Evolutionary conservation across 2,888 invertebrate species (phyloP).

Genomic region (Heliconius sara): DNA sequence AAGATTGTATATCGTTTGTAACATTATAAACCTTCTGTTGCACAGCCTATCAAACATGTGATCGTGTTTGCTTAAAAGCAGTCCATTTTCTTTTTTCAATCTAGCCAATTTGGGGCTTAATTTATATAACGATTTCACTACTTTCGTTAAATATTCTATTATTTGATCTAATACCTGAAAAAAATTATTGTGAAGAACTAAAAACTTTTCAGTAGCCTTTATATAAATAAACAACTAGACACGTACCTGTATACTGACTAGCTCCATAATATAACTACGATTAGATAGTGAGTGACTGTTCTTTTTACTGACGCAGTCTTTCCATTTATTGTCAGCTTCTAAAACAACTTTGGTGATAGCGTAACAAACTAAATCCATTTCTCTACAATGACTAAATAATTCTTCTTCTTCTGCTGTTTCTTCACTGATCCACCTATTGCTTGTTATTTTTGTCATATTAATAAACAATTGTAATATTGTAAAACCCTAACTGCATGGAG

Average conservation of each 20-base stretch:
- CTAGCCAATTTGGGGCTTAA: constrained; percentile 79
- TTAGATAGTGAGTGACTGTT: constrained; percentile 68
- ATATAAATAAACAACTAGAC: not conserved
- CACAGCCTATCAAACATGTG: constrained; percentile 82
- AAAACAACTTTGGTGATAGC: constrained; percentile 74
- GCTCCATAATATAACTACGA: constrained; percentile 76
- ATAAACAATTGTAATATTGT: constrained; percentile 15
- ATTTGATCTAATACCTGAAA: constrained; percentile 85
- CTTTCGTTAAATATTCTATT: constrained; percentile 78
- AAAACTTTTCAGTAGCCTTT: not conserved
- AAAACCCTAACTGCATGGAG: constrained; percentile 60
- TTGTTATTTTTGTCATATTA: constrained; percentile 59
- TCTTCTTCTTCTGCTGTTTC: constrained; percentile 79
- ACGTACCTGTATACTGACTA: constrained; percentile 80
- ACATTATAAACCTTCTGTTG: constrained; percentile 81
- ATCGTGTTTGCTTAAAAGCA: constrained; percentile 76
- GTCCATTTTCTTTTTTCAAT: constrained; percentile 72
- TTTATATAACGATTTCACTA: constrained; percentile 81
- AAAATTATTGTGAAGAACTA: constrained; percentile 21
- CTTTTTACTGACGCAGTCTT: constrained; percentile 61
- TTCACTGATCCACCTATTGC: constrained; percentile 83
- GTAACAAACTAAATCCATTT: constrained; percentile 79
- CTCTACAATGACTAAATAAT: constrained; percentile 78
- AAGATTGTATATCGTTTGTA: constrained; percentile 82
- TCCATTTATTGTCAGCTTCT: constrained; percentile 80